Evolutionary conservation across 1,140 invertebrate species (phyloP).

Genomic region (Thalassaphorura encarpata): DNA sequence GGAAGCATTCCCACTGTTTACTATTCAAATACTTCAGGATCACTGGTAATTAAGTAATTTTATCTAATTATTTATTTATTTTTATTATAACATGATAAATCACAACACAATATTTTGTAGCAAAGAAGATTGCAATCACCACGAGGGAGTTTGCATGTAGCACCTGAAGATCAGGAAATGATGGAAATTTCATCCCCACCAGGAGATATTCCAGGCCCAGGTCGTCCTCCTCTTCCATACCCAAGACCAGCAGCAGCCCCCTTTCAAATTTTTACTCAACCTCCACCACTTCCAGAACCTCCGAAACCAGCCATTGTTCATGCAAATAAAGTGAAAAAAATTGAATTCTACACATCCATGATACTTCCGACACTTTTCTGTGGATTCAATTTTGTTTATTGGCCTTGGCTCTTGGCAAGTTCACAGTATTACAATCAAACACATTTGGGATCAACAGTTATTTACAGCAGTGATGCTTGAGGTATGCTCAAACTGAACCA

Average conservation of each 20-base stretch:
- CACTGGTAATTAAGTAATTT: background rate
- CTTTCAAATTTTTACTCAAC: background rate
- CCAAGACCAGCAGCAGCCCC: background rate
- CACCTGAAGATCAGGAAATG: background rate
- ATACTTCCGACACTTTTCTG: conserved; percentile 22
- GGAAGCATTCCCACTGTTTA: background rate
- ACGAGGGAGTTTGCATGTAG: background rate
- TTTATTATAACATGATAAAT: background rate
- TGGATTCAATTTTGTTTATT: conserved; percentile 19
- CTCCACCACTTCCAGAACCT: background rate
- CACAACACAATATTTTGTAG: no score
- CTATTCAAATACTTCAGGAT: background rate
- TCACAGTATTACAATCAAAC: conserved; percentile 14
- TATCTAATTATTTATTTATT: background rate
- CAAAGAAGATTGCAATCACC: background rate
- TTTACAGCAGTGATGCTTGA: no score
- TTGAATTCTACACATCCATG: conserved; percentile 16
- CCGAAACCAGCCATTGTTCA: background rate
- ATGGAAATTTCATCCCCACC: background rate
- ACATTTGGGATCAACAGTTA: no score
- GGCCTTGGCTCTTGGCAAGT: conserved; percentile 18
- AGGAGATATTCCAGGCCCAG: background rate
- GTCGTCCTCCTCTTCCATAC: background rate
- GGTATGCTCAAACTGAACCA: no score
- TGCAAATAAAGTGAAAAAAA: conserved; percentile 4